Percentiles rank a stretch among this genome's conserved stretches.
These are phyloP conservation scores for Crioceris asparagi DNA, from an alignment of 2,888 invertebrate species.

Conservation along the genomic window DNA sequence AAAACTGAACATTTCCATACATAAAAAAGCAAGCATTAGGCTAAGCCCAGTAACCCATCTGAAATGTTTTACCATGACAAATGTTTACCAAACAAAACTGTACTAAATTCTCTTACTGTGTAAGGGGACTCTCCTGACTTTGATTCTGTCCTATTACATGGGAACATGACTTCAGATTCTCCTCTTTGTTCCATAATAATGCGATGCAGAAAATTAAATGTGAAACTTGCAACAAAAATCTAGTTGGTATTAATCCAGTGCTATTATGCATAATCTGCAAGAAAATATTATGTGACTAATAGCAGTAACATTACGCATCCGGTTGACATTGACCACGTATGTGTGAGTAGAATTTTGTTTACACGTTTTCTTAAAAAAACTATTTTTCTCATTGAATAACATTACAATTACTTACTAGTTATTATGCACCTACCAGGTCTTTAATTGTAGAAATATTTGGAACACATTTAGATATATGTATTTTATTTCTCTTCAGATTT, in stretches of 20 bases:
- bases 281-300: background rate
- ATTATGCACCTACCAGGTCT: too few relatives aligned
- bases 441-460: too few relatives aligned
- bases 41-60: constrained; percentile 54
- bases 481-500: too few relatives aligned
- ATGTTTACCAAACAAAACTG: too few relatives aligned
- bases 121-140: constrained; percentile 47
- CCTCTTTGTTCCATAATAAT: constrained; percentile 54
- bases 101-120: constrained; percentile 39
- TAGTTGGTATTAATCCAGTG: constrained; percentile 49
- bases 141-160: background rate
- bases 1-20: constrained; percentile 58
- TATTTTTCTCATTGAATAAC: too few relatives aligned
- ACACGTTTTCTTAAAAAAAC: too few relatives aligned
- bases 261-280: constrained; percentile 29
- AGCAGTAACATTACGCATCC: too few relatives aligned
- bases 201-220: constrained; percentile 58
- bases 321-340: too few relatives aligned
- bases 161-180: constrained; percentile 46
- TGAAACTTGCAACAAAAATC: constrained; percentile 58
- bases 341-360: too few relatives aligned
- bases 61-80: too few relatives aligned
- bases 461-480: too few relatives aligned
- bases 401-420: too few relatives aligned
- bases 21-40: constrained; percentile 47